Conservation (phyloP, 2,888 invertebrate species). For the Drosophila macrothrix region DNA sequence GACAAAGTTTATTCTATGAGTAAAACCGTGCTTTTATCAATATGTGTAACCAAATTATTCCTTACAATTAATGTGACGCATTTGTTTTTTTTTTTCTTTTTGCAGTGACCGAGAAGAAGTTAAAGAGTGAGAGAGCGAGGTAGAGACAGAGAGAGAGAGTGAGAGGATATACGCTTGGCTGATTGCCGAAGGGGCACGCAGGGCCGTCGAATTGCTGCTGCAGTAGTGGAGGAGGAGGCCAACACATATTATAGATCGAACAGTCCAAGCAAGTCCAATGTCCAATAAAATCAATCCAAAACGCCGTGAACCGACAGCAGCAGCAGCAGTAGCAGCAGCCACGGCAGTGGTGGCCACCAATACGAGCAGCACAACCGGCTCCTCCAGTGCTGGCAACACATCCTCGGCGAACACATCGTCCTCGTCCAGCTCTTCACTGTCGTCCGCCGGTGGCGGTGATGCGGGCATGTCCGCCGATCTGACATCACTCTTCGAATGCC, state of each 20-base stretch:
- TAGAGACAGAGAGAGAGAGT: neutral
- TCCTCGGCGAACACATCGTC: constrained; percentile 85
- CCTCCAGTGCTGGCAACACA: constrained; percentile 78
- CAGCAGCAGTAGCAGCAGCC: constrained; percentile 67
- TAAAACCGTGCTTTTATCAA: neutral
- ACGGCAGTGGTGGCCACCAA: constrained; percentile 75
- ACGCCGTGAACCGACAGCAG: constrained; percentile 83
- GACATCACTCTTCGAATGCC: constrained; percentile 96
- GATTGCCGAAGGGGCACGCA: constrained; percentile 12
- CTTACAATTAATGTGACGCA: constrained; percentile 18
- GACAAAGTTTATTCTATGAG: neutral
- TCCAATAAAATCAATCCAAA: constrained; percentile 85
- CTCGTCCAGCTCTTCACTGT: constrained; percentile 85
- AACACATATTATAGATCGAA: constrained; percentile 26
- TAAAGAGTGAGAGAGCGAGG: neutral
- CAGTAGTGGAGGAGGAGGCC: constrained; percentile 7
- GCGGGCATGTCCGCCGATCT: constrained; percentile 92
- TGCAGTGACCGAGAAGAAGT: constrained; percentile 37
- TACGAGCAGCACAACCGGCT: constrained; percentile 72
- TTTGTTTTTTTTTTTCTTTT: constrained; percentile 14
- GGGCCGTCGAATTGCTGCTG: constrained; percentile 24
- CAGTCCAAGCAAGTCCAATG: constrained; percentile 75
- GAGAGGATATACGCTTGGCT: constrained; percentile 7
- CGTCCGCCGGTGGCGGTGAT: constrained; percentile 85
- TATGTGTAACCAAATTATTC: neutral